Evolutionary conservation across 2,797 vertebrate species (phyloP).

Genomic region (Eulemur mongoz): DNA sequence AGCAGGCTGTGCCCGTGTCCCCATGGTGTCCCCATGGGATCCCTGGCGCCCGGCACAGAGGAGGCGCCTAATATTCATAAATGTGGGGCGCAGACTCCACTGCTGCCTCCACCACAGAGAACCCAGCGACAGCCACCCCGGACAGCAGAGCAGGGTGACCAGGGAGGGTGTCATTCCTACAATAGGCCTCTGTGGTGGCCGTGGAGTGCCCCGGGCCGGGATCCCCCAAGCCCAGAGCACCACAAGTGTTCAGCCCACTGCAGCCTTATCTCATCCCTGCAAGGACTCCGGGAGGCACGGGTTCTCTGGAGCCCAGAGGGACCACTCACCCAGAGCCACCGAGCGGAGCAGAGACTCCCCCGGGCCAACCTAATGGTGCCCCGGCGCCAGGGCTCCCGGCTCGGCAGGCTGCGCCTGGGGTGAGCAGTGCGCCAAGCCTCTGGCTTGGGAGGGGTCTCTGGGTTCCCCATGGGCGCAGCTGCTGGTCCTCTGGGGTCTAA

Average conservation of each 20-base stretch:
- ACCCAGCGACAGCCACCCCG: accelerated
- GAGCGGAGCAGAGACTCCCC: accelerated
- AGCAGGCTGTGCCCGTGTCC: too few relatives aligned
- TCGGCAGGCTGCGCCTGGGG: background rate
- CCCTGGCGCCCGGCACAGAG: background rate
- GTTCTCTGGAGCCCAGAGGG: background rate
- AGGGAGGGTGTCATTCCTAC: background rate
- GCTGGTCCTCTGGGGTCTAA: background rate
- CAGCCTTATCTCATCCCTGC: background rate
- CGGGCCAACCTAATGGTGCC: accelerated
- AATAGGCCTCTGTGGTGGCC: background rate
- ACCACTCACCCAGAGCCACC: background rate
- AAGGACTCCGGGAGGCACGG: background rate
- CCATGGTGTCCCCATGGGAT: background rate
- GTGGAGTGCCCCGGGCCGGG: background rate
- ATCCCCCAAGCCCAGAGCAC: too few relatives aligned
- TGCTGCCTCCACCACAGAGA: background rate
- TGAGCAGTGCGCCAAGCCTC: too few relatives aligned
- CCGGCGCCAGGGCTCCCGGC: background rate
- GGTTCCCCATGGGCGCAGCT: accelerated
- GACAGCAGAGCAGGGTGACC: background rate
- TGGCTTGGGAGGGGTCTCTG: accelerated
- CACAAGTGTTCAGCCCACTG: accelerated
- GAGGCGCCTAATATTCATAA: background rate
- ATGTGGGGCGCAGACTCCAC: too few relatives aligned